Base-by-base conservation (phyloP, 2,113 vertebrate species). In the Damaliscus lunatus region DNA sequence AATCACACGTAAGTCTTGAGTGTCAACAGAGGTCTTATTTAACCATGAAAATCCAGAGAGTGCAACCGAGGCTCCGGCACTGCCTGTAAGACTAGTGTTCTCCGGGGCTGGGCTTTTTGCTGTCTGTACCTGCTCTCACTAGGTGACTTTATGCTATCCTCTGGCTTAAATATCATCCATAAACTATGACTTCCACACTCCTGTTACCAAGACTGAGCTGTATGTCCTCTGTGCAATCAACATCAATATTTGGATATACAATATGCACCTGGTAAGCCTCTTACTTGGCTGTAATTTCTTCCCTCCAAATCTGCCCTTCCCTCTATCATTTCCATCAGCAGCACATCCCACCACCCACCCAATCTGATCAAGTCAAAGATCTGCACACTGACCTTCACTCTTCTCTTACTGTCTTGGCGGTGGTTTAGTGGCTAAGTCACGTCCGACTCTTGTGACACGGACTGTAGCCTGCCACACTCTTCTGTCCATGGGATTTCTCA, bases 1-100 rank as follows among this genome's bases (percentile, higher is more conserved):
- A 96, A 97, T 90, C 92, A 78, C 59, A 52, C 53, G 67, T 50
- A 96, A 94, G 77, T 62, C 36, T 71, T 40, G 33, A 95, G 81
- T 57, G 92, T 97, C 82, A 95, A 90, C 87, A 95, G 81, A 90
- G 90, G 36, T 57, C 94, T 88, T 95, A 33, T 84, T 95, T 81
- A 88, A 97, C 94, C 57, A 67, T 3, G 21, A 64, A 80, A 93
- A 80, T 36, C 53, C 83, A 95, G 57, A 94, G 62, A 50, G 64
- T 67, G 19, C 36, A 60, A 33, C 40, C 50, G 27, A 2, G 29
- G 71, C 67, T 50, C 46, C 2, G 0, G 50, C 10, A 10, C 50
- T 36, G 17, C 62, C 33, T 59, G 1, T 1, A 12, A 85, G 83
- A 29, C 19, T 29, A 17, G 48, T 15, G 6, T 46, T 84, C 62